These are phyloP conservation scores for Bombus sibiricus DNA, from an alignment of 1,140 invertebrate genomes.

Conservation along the genomic window DNA sequence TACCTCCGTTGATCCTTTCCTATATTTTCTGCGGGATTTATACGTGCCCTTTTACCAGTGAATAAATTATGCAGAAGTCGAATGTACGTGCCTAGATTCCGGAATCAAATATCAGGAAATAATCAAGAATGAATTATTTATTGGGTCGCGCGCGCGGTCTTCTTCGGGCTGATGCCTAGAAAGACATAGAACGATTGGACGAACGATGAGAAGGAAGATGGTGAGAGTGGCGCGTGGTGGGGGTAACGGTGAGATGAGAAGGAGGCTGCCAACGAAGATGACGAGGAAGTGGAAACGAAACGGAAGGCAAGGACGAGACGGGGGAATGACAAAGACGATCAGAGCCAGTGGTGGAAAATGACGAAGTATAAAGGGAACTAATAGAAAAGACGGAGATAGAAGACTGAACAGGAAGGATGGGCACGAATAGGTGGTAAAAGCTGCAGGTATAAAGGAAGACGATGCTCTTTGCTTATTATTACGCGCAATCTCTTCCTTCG, in stretches of 20 bases:
- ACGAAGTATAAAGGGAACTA: background rate
- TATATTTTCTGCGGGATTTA: constrained; percentile 39
- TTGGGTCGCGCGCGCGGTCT: constrained; percentile 36
- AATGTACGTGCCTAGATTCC: constrained; percentile 47
- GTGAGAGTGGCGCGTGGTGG: background rate
- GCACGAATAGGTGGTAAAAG: no score
- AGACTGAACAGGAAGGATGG: background rate
- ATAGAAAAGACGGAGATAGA: background rate
- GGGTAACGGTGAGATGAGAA: no score
- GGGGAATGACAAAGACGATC: background rate
- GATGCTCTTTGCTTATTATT: constrained; percentile 52
- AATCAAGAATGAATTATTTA: constrained; percentile 66
- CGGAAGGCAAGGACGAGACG: no score
- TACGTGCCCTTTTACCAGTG: constrained; percentile 29
- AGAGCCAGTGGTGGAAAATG: background rate
- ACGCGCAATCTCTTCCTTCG: constrained; percentile 51
- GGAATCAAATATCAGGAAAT: constrained; percentile 59
- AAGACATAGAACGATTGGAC: background rate
- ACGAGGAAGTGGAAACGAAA: background rate
- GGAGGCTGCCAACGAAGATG: background rate
- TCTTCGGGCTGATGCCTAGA: background rate
- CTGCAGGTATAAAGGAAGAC: background rate
- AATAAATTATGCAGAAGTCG: constrained; percentile 56
- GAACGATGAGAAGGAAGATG: background rate
- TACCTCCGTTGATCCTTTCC: background rate